phyloP scores from a whole-genome alignment of 1,140 invertebrate genomes.

The Cyphomyrmex costatus region DNA sequence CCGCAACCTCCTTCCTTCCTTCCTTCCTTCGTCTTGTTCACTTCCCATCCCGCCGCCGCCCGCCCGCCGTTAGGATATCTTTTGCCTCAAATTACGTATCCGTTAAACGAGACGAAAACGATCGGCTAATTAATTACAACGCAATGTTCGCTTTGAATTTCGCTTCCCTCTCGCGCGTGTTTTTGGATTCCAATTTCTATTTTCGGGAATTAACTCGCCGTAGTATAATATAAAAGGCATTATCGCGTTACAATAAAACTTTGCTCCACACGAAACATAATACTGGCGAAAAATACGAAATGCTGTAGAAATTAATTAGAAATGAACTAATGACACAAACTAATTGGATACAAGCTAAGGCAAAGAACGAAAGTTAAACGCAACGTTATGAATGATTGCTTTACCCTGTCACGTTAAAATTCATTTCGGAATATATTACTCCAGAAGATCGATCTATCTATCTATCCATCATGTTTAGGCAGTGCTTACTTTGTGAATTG shows the following conservation, averaged over 20 bases:
- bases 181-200: neutral
- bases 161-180: neutral
- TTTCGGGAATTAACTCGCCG: neutral
- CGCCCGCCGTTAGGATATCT: slow-evolving; percentile 28
- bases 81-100: slow-evolving; percentile 71
- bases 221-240: neutral
- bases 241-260: neutral
- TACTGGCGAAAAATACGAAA: neutral
- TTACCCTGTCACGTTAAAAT: slow-evolving; percentile 26
- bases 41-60: slow-evolving; percentile 16
- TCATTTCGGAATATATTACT: slow-evolving; percentile 13
- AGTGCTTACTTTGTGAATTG: slow-evolving; percentile 39
- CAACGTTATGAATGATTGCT: neutral
- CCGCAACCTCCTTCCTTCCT: slow-evolving; percentile 46
- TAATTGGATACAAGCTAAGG: slow-evolving; percentile 20
- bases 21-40: slow-evolving; percentile 50
- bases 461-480: slow-evolving; percentile 42
- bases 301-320: neutral
- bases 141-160: slow-evolving; percentile 24
- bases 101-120: slow-evolving; percentile 61
- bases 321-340: slow-evolving; percentile 10
- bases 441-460: slow-evolving; percentile 33
- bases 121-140: slow-evolving; percentile 56
- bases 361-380: slow-evolving; percentile 52
- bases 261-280: neutral